A percentile compares a stretch with the other conserved stretches of the same genome.
Evolutionary conservation across 2,113 vertebrate genomes (phyloP).

Genomic region (Petromus typicus): DNA sequence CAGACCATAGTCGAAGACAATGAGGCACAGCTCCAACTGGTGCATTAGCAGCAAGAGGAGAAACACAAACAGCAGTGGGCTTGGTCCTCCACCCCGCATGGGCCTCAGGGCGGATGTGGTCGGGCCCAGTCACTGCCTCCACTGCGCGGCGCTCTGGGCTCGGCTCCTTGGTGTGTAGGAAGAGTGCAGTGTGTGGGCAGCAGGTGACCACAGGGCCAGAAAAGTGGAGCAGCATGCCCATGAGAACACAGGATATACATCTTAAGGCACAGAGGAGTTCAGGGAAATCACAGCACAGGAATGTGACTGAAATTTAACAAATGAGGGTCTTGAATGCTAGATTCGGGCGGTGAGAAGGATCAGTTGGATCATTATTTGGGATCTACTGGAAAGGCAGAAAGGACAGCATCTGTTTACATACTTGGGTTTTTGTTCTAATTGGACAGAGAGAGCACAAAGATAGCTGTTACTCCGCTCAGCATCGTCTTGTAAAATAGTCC

Average conservation of each 20-base stretch:
- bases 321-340: background rate
- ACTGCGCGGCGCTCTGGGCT: background rate
- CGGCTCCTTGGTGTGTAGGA: background rate
- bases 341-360: background rate
- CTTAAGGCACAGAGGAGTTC: background rate
- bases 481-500: too few relatives aligned
- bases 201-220: background rate
- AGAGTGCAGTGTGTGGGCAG: fast-evolving
- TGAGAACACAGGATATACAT: background rate
- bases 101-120: background rate
- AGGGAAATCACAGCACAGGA: background rate
- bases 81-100: fast-evolving
- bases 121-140: background rate
- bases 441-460: background rate
- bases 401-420: background rate
- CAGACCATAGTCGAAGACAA: background rate
- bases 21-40: fast-evolving
- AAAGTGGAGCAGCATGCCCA: fast-evolving
- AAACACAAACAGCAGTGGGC: background rate
- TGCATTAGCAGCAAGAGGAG: background rate
- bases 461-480: background rate
- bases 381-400: background rate
- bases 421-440: background rate
- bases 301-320: background rate
- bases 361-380: slow-evolving; percentile 13